Evolutionary conservation across 2,888 invertebrate genomes (phyloP).

Genomic region (Clostera curtula): DNA sequence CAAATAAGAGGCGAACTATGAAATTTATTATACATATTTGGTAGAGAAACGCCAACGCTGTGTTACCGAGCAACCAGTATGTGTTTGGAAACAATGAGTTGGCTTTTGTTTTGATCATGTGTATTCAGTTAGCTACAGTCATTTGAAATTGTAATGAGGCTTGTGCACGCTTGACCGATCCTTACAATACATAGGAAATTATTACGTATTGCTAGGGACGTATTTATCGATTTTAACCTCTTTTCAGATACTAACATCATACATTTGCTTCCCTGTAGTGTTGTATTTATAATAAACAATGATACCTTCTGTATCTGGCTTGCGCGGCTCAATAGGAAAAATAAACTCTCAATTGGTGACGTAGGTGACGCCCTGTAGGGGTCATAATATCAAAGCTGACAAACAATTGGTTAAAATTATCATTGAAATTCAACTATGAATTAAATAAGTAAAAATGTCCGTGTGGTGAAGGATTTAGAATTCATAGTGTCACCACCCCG

Average conservation of each 20-base stretch:
- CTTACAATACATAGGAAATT: constrained; percentile 30
- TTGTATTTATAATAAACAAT: too few relatives aligned
- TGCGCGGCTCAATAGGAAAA: too few relatives aligned
- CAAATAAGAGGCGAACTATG: too few relatives aligned
- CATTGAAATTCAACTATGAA: not conserved
- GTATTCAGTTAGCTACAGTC: constrained; percentile 14
- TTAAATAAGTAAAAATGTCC: not conserved
- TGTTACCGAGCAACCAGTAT: not conserved
- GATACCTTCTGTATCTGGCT: constrained; percentile 9
- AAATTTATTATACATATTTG: not conserved
- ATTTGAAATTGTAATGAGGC: constrained; percentile 39
- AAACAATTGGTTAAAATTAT: not conserved
- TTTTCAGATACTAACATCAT: constrained; percentile 10
- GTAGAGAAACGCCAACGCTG: not conserved
- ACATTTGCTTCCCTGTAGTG: too few relatives aligned
- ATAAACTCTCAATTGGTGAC: too few relatives aligned
- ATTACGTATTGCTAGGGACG: constrained; percentile 10
- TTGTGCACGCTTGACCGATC: constrained; percentile 32
- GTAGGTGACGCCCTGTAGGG: too few relatives aligned
- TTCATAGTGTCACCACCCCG: too few relatives aligned
- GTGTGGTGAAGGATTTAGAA: too few relatives aligned
- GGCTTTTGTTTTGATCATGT: constrained; percentile 5
- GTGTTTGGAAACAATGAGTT: not conserved
- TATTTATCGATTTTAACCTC: constrained; percentile 5
- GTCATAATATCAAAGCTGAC: too few relatives aligned